Conservation (phyloP, 2,797 vertebrate genomes). For the Etheostoma perlongum region DNA sequence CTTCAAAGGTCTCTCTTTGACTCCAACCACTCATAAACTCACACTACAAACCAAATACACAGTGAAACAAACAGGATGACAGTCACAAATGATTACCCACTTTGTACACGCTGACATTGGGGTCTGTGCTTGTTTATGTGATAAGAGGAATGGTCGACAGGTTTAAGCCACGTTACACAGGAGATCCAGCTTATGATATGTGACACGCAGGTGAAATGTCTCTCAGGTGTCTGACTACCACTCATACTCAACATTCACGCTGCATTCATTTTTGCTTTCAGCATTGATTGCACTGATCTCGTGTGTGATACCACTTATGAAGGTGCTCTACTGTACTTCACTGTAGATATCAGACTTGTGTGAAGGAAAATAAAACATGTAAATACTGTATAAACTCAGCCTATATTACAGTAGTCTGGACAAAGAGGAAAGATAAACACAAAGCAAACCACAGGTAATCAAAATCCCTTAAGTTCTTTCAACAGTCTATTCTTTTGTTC, state of each 20-base stretch:
- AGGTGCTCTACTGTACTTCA: slow-evolving; percentile 82
- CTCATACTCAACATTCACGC: slow-evolving; percentile 71
- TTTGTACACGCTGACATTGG: slow-evolving; percentile 47
- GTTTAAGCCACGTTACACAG: slow-evolving; percentile 45
- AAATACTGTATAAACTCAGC: slow-evolving; percentile 93
- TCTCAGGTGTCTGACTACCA: slow-evolving; percentile 49
- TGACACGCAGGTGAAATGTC: slow-evolving; percentile 43
- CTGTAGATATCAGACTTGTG: slow-evolving; percentile 85
- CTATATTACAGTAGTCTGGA: slow-evolving; percentile 97
- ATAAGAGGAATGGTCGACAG: slow-evolving; percentile 39
- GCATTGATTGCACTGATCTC: slow-evolving; percentile 83
- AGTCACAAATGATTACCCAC: slow-evolving; percentile 25
- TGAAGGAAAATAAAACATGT: slow-evolving; percentile 88
- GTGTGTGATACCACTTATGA: slow-evolving; percentile 77
- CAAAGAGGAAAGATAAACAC: slow-evolving; percentile 77
- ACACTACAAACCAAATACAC: slow-evolving; percentile 18
- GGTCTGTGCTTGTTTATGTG: slow-evolving; percentile 67
- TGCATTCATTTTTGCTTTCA: slow-evolving; percentile 77
- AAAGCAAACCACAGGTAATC: slow-evolving; percentile 82
- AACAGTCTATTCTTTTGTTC: slow-evolving; percentile 73
- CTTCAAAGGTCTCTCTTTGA: slow-evolving; percentile 54
- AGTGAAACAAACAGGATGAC: slow-evolving; percentile 7
- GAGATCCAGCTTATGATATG: slow-evolving; percentile 54
- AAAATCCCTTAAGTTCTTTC: slow-evolving; percentile 62
- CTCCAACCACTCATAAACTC: slow-evolving; percentile 17